Percentiles rank a stretch among this genome's conserved stretches.
Evolutionary conservation across 2,888 invertebrate genomes (phyloP).

Genomic region (Hyles lineata): DNA sequence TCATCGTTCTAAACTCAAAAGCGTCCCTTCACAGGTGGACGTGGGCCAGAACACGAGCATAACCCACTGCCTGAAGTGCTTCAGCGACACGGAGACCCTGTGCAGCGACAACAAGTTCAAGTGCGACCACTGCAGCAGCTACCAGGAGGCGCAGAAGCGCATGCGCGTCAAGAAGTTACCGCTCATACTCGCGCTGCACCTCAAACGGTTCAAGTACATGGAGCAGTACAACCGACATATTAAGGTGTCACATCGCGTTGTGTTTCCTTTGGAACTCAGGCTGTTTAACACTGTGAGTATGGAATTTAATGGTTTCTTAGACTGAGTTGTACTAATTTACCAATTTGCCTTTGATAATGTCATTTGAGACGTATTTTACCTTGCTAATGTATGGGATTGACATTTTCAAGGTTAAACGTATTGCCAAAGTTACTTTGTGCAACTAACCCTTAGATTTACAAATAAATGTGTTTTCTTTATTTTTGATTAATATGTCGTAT

Average conservation of each 20-base stretch:
- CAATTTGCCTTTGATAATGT: no score
- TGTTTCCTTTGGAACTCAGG: constrained; percentile 98
- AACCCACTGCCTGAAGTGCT: constrained; percentile 98
- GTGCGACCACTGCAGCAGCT: constrained; percentile 99
- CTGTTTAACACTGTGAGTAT: constrained; percentile 97
- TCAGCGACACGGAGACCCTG: constrained; percentile 99
- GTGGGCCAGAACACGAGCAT: constrained; percentile 99
- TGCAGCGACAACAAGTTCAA: constrained; percentile 99
- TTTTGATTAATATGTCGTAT: neutral
- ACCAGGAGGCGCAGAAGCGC: constrained; percentile 99
- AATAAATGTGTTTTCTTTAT: no score
- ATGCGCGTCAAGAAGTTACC: constrained; percentile 99
- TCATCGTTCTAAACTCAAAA: no score
- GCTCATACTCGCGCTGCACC: constrained; percentile 97
- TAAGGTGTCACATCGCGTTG: constrained; percentile 99
- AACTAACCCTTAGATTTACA: no score
- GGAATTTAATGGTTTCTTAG: neutral
- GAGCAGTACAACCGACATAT: constrained; percentile 99
- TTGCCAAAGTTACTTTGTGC: no score
- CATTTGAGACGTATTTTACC: no score
- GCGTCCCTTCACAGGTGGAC: constrained; percentile 93
- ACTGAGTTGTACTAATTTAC: no score
- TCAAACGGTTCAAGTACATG: constrained; percentile 99
- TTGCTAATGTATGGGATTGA: no score
- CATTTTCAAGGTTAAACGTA: no score